Percentiles rank a stretch among this genome's conserved stretches.
phyloP scores from a whole-genome alignment of 2,888 invertebrate species.

The Nymphalis c-album region DNA sequence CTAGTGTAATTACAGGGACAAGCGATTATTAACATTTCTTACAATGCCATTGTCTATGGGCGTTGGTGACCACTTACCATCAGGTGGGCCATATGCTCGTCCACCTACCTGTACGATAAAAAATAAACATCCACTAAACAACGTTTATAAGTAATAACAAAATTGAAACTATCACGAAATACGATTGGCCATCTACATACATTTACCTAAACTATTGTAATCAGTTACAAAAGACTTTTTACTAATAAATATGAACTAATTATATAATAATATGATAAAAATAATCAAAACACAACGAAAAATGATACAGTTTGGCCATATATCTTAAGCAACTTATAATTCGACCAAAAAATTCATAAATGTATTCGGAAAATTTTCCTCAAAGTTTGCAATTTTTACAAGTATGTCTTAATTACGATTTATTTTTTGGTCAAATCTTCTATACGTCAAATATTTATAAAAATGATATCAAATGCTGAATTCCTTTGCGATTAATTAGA shows the following conservation, averaged over 20 bases:
- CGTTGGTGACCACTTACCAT: too few relatives aligned
- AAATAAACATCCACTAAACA: too few relatives aligned
- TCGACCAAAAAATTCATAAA: conserved; percentile 3
- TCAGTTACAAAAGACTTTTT: background rate
- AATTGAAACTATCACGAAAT: background rate
- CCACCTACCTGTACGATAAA: too few relatives aligned
- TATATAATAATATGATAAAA: too few relatives aligned
- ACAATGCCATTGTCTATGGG: too few relatives aligned
- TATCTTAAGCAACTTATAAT: background rate
- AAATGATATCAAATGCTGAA: conserved; percentile 71
- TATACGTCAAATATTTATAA: conserved; percentile 15
- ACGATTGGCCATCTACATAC: background rate
- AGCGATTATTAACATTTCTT: too few relatives aligned
- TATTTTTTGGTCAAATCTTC: conserved; percentile 41
- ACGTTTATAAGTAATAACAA: background rate
- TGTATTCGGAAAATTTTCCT: background rate
- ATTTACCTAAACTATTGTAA: background rate
- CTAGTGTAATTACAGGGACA: too few relatives aligned
- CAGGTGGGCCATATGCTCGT: too few relatives aligned
- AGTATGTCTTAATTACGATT: background rate
- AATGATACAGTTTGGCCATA: too few relatives aligned
- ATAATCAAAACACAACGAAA: too few relatives aligned
- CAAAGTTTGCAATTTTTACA: background rate
- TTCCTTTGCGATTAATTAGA: conserved; percentile 65
- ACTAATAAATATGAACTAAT: background rate